These are phyloP conservation scores for Mesocentrotus franciscanus DNA, from an alignment of 53 echinoderm and acorn worm genomes.

Conservation along the genomic window DNA sequence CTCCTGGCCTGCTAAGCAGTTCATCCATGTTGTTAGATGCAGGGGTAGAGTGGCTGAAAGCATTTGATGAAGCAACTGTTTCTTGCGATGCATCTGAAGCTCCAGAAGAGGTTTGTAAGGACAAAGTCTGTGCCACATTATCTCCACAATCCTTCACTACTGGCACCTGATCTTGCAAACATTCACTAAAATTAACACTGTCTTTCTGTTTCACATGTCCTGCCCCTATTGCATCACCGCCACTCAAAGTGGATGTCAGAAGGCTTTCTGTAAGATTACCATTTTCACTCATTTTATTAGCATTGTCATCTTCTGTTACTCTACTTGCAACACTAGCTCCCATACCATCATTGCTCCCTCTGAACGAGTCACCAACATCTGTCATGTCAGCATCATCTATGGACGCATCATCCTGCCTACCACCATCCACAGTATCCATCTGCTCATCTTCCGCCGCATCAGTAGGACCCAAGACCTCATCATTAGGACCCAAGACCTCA, in stretches of 20 bases:
- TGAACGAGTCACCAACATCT: background rate
- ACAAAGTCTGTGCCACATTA: background rate
- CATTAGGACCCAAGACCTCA: background rate
- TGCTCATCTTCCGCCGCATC: background rate
- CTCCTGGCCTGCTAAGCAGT: background rate
- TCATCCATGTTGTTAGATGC: conserved; percentile 41
- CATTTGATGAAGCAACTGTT: background rate
- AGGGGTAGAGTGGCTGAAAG: background rate
- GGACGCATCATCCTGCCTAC: background rate
- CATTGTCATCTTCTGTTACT: background rate
- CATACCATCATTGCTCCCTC: background rate
- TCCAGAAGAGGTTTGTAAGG: background rate
- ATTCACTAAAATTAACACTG: background rate
- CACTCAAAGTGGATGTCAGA: background rate
- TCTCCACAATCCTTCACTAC: background rate
- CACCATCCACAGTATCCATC: background rate
- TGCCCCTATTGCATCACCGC: background rate
- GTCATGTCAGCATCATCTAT: conserved; percentile 7
- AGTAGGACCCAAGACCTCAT: background rate
- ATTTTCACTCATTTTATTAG: background rate
- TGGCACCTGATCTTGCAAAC: background rate
- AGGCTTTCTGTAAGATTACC: background rate
- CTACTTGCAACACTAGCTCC: background rate
- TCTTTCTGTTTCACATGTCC: background rate
- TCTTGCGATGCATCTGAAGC: background rate